Base-by-base conservation (phyloP, 2,113 vertebrate genomes). In the Martes martes region DNA sequence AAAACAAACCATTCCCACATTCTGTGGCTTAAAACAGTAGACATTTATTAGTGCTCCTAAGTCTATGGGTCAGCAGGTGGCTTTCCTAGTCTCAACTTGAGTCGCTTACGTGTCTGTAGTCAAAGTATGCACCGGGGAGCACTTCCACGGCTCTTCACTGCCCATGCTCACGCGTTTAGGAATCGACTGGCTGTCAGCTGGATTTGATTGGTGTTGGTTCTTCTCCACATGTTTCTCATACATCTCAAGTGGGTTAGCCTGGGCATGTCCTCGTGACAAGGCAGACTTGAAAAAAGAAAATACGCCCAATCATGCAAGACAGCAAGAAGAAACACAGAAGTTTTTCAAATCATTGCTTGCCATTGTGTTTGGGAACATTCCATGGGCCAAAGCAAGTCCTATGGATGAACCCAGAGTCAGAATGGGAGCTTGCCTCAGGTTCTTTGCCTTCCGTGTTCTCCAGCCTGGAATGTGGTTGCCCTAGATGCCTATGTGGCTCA, bases 271-370 rank as follows among this genome's bases (percentile, higher is more conserved):
- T 78, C 28, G 28, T 63, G n/a, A 80, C 76, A 98, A 80, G 63
- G 36, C 39, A 82, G 36, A 90, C 23, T 90, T 57, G 47, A 69
- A 69, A 82, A 91, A 91, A 59, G 24, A 84, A 15, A 82, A 90
- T 10, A 74, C 8, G 21, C n/a, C 23, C 23, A 26, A 55, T 86
- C 24, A 61, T 8, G 31, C 31, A 81, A 89, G 26, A 82, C 42
- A 14, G 4, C 45, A 73, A 71, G 63, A 85, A 59, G 91, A 84
- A 92, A 76, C 26, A 1, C 24, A 24, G 7, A 13, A 65, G 45
- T 33, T 96, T 95, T 96, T 82, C 88, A 45, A 90, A 74, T 21
- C 18, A 55, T 73, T 95, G 57, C 33, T 74, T 82, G 65, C 39
- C 31, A 2, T 52, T 10, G 1, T 23, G 11, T 57, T 86, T 86